phyloP scores from a whole-genome alignment of 92 coral and sea anemone genomes.

The Zoanthus sansibaricus region DNA sequence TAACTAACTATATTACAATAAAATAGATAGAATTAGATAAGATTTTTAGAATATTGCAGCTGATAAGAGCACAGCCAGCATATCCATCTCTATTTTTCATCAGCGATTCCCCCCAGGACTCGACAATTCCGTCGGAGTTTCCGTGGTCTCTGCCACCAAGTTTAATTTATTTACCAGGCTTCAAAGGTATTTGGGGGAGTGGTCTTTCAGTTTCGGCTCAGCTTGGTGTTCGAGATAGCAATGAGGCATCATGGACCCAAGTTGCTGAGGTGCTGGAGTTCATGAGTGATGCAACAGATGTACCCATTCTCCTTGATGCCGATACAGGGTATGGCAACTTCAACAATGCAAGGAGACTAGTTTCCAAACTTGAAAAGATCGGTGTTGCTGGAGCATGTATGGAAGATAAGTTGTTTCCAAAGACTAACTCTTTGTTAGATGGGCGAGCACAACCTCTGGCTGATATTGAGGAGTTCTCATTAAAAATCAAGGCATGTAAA shows the following conservation, averaged over 20 bases:
- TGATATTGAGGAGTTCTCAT: constrained; percentile 92
- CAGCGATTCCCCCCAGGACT: too few relatives aligned
- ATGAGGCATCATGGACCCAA: constrained; percentile 99
- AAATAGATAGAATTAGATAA: too few relatives aligned
- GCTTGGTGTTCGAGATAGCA: constrained; percentile 97
- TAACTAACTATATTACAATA: too few relatives aligned
- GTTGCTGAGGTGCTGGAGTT: constrained; percentile 95
- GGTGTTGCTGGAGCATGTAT: constrained; percentile 98
- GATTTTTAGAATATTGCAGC: too few relatives aligned
- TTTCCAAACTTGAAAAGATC: constrained; percentile 89
- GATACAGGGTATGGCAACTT: constrained; percentile 99
- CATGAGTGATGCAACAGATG: constrained; percentile 97
- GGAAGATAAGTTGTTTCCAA: constrained; percentile 98
- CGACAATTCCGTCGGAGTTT: too few relatives aligned
- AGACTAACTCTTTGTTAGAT: constrained; percentile 94
- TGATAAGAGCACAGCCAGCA: too few relatives aligned
- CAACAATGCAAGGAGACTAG: constrained; percentile 96
- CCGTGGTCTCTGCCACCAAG: too few relatives aligned
- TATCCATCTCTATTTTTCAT: too few relatives aligned
- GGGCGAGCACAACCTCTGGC: constrained; percentile 99
- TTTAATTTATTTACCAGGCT: constrained; percentile 63
- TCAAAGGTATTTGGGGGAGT: constrained; percentile 99
- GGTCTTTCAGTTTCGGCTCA: constrained; percentile 98
- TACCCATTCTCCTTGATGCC: constrained; percentile 97
- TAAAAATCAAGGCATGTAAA: constrained; percentile 97